A percentile compares a stretch with the other conserved stretches of the same genome.
Evolutionary conservation across 1,140 invertebrate species (phyloP).

Genomic region (Parasteatoda tepidariorum): DNA sequence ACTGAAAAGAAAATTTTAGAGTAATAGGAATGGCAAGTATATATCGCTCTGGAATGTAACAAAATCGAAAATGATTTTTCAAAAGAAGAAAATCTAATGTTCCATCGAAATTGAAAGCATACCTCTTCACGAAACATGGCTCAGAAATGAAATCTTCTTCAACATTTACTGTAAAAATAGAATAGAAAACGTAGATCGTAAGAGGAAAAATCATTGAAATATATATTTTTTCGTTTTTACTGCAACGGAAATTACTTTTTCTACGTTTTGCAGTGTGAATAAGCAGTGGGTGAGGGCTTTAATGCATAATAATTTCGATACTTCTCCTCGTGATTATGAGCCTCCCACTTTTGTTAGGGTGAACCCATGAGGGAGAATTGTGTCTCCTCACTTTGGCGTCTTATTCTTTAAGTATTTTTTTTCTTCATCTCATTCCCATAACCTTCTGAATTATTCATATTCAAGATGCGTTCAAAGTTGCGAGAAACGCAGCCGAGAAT

Average conservation of each 20-base stretch:
- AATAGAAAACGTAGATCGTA: not conserved
- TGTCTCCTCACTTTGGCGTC: not conserved
- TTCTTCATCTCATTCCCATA: not conserved
- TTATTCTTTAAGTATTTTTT: not conserved
- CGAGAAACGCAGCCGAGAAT: not conserved
- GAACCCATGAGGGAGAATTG: not conserved
- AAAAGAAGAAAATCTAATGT: slow-evolving; percentile 26
- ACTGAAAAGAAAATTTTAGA: too few relatives aligned
- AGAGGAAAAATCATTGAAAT: not conserved
- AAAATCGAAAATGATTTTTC: too few relatives aligned
- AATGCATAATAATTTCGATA: slow-evolving; percentile 37
- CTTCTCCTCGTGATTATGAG: not conserved
- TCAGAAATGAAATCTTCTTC: slow-evolving; percentile 7
- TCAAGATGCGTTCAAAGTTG: not conserved
- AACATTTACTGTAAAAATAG: not conserved
- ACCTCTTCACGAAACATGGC: slow-evolving; percentile 2
- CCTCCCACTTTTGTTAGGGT: slow-evolving; percentile 1
- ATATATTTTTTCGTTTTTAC: not conserved
- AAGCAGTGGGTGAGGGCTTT: not conserved
- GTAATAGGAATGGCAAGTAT: too few relatives aligned
- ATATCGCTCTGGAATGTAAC: too few relatives aligned
- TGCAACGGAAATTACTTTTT: slow-evolving; percentile 17
- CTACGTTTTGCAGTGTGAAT: not conserved
- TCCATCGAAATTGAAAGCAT: slow-evolving; percentile 30
- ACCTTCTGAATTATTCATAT: slow-evolving; percentile 29